Percentiles rank a stretch among this genome's conserved stretches.
phyloP scores from a whole-genome alignment of 2,797 vertebrate species.

The Ciconia nigra region DNA sequence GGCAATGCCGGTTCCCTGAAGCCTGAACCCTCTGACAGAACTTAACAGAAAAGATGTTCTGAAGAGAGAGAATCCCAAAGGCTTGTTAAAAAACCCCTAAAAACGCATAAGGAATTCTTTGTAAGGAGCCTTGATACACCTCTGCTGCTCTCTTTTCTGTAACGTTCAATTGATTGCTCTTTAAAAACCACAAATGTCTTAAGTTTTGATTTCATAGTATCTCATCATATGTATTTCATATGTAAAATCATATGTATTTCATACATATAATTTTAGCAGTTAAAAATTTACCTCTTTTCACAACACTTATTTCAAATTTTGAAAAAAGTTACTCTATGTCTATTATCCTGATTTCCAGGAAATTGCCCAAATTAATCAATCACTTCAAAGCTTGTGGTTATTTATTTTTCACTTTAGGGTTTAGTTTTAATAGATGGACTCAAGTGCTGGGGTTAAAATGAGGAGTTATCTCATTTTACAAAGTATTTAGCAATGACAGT shows the following conservation, averaged over 20 bases:
- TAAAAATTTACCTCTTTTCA: background rate
- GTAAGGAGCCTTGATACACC: background rate
- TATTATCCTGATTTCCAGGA: background rate
- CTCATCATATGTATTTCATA: background rate
- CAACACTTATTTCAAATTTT: conserved; percentile 8
- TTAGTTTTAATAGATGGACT: conserved; percentile 52
- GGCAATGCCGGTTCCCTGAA: background rate
- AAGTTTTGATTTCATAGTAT: background rate
- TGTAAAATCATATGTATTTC: no score
- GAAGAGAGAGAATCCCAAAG: background rate
- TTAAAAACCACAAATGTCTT: background rate
- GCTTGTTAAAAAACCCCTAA: background rate
- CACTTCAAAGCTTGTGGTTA: conserved; percentile 39
- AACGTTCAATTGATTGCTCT: background rate
- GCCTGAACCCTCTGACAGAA: background rate
- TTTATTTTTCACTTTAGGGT: conserved; percentile 64
- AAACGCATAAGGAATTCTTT: background rate
- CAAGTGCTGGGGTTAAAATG: conserved; percentile 41
- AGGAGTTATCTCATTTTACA: conserved; percentile 51
- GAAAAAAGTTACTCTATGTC: background rate
- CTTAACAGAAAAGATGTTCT: background rate
- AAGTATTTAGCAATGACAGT: conserved; percentile 51
- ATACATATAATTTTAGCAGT: background rate
- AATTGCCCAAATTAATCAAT: conserved; percentile 54
- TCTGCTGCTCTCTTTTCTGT: background rate